A percentile compares a stretch with the other conserved stretches of the same genome.
Evolutionary conservation across 1,140 invertebrate species (phyloP).

Genomic region (Xylocopa sonorina): DNA sequence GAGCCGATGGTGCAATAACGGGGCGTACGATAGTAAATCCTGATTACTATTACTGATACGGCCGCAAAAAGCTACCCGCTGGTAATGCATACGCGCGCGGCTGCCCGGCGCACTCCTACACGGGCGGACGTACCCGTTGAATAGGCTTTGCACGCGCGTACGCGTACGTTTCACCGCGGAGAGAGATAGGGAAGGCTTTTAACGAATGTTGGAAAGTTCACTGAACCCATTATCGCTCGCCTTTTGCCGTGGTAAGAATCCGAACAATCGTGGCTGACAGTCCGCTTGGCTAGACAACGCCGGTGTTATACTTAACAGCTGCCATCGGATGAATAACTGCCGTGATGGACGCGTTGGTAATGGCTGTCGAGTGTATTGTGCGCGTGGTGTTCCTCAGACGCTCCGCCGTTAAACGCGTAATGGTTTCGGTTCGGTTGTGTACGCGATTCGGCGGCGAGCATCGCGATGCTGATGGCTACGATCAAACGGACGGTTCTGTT

Average conservation of each 20-base stretch:
- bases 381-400: background rate
- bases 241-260: conserved; percentile 23
- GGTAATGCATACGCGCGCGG: background rate
- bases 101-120: background rate
- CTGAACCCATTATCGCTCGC: conserved; percentile 46
- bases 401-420: too few relatives aligned
- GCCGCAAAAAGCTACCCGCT: conserved; percentile 40
- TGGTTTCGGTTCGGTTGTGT: too few relatives aligned
- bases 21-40: conserved; percentile 52
- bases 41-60: conserved; percentile 54
- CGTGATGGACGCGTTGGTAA: background rate
- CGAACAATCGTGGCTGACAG: conserved; percentile 41
- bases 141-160: background rate
- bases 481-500: too few relatives aligned
- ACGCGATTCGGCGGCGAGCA: background rate
- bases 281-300: background rate
- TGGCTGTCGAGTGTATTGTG: background rate
- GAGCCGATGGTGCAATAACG: conserved; percentile 50
- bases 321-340: conserved; percentile 7
- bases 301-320: conserved; percentile 10
- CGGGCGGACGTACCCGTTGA: background rate
- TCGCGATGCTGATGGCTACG: background rate
- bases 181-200: conserved; percentile 28
- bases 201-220: conserved; percentile 55
- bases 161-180: background rate